Base-by-base conservation (phyloP, 2,888 invertebrate genomes). In the Phyllotreta cruciferae region DNA sequence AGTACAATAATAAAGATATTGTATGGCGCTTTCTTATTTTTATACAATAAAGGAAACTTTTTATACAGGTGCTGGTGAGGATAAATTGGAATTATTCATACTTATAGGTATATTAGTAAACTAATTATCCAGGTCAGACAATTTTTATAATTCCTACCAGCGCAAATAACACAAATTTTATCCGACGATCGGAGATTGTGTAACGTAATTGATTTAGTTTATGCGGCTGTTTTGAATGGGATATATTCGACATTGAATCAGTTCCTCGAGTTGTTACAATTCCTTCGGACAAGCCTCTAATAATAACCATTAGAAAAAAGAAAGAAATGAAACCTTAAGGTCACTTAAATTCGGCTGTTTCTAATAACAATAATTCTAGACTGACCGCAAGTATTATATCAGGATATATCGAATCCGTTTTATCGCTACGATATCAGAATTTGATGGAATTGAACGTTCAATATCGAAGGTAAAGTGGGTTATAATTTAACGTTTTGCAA, bases 261-360 rank as follows among this genome's bases (percentile, higher is more conserved):
- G 52, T 52, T 52, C 52, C 52, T 52, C 52, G 52, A 52, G 52
- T 52, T 35, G 49, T 49, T 52, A 52, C 52, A 52, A 52, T 52
- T 52, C 52, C 52, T 52, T 52, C 13, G 52, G 52, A 37, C 52
- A 52, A 52, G 52, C 52, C 52, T 38, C 36, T 52, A 52, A 24
- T 24, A 24, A 24, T 24, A 24, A 24, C 24, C 2, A 24, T 24
- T 24, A 24, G 24, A 24, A 24, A 24, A 24, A 52, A 50, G 8
- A 37, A 37, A 52, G 52, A 52, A 52, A 52, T 37, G 36, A 52
- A 52, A 37, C 38, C 52, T 52, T 52, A 52, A 52, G 52, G 52
- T 52, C 52, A 52, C 34, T 52, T 36, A 52, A 52, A 37, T 52
- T 52, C 9, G 52, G 37, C 52, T 52, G 2, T 13, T 11, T 37